Evolutionary conservation across 1,140 invertebrate genomes (phyloP), one percentile per base, ranked within the genome.

Genomic region (Stegodyphus dumicola): DNA sequence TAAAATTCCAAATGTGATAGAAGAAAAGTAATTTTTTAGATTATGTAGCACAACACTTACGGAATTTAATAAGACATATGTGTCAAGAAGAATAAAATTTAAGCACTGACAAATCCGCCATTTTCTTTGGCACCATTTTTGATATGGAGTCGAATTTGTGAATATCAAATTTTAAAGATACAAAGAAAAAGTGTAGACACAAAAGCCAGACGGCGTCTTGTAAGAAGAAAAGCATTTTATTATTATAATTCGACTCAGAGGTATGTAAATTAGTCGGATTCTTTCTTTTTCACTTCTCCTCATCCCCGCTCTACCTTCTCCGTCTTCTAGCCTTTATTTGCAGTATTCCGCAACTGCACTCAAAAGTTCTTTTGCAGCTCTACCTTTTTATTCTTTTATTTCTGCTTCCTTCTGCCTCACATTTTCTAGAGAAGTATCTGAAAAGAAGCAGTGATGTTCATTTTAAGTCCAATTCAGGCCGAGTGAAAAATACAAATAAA

Each of bases 401-500:
- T 18, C 33, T 6, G 66, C 66, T n/a, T 11, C 17, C 33, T 18
- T 17, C 66, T 11, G n/a, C 56, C 15, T 15, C 15, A 60, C n/a
- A 53, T 17, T 33, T 33, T 33, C 1, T 33, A 33, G 33, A 33
- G 33, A 3, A 33, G 33, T 1, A 33, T 33, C 33, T 69, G 77
- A 78, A 78, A 78, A 53, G 77, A 78, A 53, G 65, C 56, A 18
- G 77, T 51, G 51, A 67, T 78, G 77, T 69, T 78, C 77, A 78
- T 78, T 78, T 78, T 66, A 65, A 17, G 77, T 78, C 65, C 77
- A 54, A 78, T 78, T 78, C 77, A 66, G 49, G 60, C 52, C 56
- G 51, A 49, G 49, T 78, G 77, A 78, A 78, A 78, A 78, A 78
- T 78, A 78, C 65, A 78, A 78, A 78, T 78, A 78, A 51, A 78